Conservation (phyloP, 1,140 invertebrate species). For the Polypedilum vanderplanki region DNA sequence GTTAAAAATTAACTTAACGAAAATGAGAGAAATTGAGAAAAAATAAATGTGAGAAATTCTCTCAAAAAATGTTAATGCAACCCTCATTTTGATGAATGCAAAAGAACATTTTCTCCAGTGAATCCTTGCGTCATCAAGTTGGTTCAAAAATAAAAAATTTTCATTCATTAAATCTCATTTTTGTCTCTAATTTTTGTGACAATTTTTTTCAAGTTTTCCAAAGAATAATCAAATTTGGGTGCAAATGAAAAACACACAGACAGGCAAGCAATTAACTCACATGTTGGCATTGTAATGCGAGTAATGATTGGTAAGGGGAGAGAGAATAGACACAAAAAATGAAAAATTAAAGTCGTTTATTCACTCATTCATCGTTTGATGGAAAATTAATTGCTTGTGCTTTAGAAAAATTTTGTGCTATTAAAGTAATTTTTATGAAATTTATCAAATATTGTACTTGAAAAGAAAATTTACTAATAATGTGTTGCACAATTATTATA, state of each 20-base stretch:
- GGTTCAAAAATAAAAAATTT: neutral
- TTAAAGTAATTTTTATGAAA: neutral
- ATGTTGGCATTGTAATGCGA: neutral
- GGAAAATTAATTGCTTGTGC: neutral
- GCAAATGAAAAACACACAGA: neutral
- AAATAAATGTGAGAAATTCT: neutral
- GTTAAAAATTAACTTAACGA: neutral
- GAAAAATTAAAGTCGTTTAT: conserved; percentile 13
- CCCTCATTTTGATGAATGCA: neutral
- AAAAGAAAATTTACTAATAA: neutral
- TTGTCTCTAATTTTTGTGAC: neutral
- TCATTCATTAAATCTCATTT: neutral
- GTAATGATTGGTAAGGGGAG: neutral
- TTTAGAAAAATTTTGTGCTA: neutral
- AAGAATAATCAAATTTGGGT: neutral
- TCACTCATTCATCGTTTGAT: neutral
- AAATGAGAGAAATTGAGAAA: neutral
- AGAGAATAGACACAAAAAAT: neutral
- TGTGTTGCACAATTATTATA: too few species aligned
- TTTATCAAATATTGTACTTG: neutral
- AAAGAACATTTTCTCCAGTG: neutral
- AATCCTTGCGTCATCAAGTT: neutral
- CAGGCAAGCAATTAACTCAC: conserved; percentile 8
- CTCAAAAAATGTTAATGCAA: neutral
- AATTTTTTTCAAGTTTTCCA: neutral